Base-by-base conservation (phyloP, 2,888 invertebrate genomes). In the Limenitis camilla region DNA sequence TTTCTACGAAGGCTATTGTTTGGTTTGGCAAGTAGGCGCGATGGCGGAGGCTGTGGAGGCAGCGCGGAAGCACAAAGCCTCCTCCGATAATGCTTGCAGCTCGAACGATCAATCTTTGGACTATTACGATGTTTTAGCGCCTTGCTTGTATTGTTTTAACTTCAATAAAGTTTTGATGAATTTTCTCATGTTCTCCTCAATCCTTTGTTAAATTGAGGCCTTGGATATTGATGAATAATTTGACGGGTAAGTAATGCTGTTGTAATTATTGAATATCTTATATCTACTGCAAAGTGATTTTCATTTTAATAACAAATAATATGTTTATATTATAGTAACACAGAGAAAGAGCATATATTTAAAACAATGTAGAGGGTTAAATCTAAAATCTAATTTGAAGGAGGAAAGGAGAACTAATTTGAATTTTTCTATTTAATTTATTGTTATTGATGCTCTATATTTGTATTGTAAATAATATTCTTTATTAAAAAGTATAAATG, bases 141-240 rank as follows among this genome's bases (percentile, higher is more conserved):
- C 81, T 79, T 81, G 82, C 84, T 19, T 84, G 83, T 86, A 86
- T 86, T 86, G 86, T 86, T 85, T 83, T 78, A 78, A 82, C 79
- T 75, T 83, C 81, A 84, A 85, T 84, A 82, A 86, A 85, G 83
- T 87, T 86, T 84, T 85, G 86, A 86, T 86, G 81, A 83, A 87
- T 84, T 81, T 84, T 81, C 62, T 59, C 78, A 74, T 78, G 77
- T 79, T 79, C 74, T 75, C 74, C 68, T 68, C 70, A 70, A 69
- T 71, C 76, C 76, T 78, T 85, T 84, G 81, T 81, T 76, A 71
- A 76, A 78, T 74, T 75, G 72, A 79, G 74, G 76, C 78, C 74
- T 75, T 68, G 71, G 75, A 77, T 82, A 82, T 84, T 84, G 81
- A 82, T 81, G 78, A 82, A 81, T 80, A 81, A 82, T 80, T 81